Evolutionary conservation across 1,140 invertebrate species (phyloP).

Genomic region (Drosophila trapezifrons): DNA sequence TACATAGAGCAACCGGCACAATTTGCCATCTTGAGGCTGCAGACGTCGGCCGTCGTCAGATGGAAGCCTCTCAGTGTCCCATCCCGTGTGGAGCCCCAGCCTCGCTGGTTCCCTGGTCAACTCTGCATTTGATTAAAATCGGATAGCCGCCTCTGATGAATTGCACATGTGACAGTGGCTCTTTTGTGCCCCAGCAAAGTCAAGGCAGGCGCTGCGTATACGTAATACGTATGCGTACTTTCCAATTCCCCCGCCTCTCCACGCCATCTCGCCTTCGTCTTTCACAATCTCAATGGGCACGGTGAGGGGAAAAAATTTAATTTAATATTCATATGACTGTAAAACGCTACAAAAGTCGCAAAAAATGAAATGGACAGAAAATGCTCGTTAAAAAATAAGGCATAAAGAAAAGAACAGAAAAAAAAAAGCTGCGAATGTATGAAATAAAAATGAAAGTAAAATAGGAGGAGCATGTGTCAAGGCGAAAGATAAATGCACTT

Average conservation of each 20-base stretch:
- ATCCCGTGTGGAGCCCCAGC: not conserved
- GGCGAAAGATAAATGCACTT: conserved; percentile 13
- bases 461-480: not conserved
- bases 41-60: conserved; percentile 56
- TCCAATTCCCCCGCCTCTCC: conserved; percentile 5
- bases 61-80: conserved; percentile 8
- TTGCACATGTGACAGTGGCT: conserved; percentile 43
- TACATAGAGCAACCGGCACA: conserved; percentile 30
- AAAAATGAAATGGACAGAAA: conserved; percentile 52
- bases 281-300: conserved; percentile 24
- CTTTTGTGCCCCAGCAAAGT: conserved; percentile 18
- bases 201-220: conserved; percentile 26
- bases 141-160: conserved; percentile 62
- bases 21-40: conserved; percentile 75
- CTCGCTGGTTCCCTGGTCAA: conserved; percentile 38
- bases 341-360: conserved; percentile 56
- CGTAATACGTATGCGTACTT: conserved; percentile 31
- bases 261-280: conserved; percentile 27
- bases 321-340: conserved; percentile 72
- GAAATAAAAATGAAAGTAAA: conserved; percentile 27
- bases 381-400: conserved; percentile 49
- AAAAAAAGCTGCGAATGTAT: conserved; percentile 25
- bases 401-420: conserved; percentile 30
- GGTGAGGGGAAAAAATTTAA: conserved; percentile 28
- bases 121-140: conserved; percentile 77